Percentiles rank a stretch among this genome's conserved stretches.
These are phyloP conservation scores for Conger conger DNA, from an alignment of 2,113 vertebrate genomes.

Conservation along the genomic window DNA sequence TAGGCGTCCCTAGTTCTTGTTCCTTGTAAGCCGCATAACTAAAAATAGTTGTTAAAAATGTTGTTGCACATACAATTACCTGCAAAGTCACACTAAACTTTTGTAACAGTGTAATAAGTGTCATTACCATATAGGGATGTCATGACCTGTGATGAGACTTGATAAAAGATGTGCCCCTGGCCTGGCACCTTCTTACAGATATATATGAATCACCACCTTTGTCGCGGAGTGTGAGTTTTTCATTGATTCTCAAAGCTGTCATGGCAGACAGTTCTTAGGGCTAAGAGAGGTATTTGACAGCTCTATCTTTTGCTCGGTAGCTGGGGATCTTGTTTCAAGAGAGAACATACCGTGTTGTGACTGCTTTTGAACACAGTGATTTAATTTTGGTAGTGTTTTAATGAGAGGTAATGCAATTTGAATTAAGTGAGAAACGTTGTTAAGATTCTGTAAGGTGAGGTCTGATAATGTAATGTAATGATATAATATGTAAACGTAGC, in stretches of 20 bases:
- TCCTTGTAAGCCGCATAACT: too few relatives aligned
- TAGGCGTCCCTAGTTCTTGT: too few relatives aligned
- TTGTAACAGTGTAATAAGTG: background rate
- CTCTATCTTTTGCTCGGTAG: background rate
- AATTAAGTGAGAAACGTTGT: background rate
- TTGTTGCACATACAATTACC: background rate
- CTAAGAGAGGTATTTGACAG: background rate
- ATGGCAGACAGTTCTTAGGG: slow-evolving; percentile 38
- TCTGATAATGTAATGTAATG: too few relatives aligned
- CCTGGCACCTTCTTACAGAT: slow-evolving; percentile 39
- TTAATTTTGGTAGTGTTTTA: too few relatives aligned
- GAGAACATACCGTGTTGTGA: background rate
- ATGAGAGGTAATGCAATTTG: background rate
- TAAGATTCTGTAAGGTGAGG: too few relatives aligned
- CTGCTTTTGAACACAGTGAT: background rate
- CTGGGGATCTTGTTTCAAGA: background rate
- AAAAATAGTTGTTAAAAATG: too few relatives aligned
- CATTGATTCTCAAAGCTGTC: slow-evolving; percentile 43
- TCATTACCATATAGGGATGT: background rate
- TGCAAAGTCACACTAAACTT: background rate
- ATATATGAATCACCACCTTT: slow-evolving; percentile 51
- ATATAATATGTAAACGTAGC: too few relatives aligned
- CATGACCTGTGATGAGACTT: slow-evolving; percentile 35
- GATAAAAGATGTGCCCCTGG: slow-evolving; percentile 33
- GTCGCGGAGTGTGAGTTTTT: slow-evolving; percentile 51